phyloP scores from a whole-genome alignment of 2,113 vertebrate genomes.

The Mesocricetus auratus region DNA sequence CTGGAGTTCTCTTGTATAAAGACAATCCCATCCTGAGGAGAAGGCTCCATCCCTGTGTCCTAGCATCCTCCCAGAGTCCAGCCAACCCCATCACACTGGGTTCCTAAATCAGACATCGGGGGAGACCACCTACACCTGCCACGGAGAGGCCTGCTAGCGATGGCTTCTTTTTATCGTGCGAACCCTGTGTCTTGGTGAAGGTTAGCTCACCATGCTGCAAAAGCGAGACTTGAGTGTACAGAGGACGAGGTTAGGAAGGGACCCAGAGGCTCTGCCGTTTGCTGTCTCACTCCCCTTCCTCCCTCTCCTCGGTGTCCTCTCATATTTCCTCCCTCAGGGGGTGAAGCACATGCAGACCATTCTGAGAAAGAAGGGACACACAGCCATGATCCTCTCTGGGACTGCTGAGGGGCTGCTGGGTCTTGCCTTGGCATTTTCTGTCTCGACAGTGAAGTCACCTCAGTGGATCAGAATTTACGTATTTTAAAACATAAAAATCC shows the following conservation, averaged over 20 bases:
- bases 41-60: background rate
- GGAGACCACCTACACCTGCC: no score
- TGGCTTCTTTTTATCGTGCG: rapidly evolving
- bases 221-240: rapidly evolving
- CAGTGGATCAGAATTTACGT: conserved; percentile 9
- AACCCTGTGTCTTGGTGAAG: background rate
- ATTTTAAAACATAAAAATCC: background rate
- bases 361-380: no score
- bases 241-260: background rate
- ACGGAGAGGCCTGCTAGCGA: rapidly evolving
- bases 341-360: rapidly evolving
- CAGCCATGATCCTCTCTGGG: rapidly evolving
- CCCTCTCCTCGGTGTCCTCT: background rate
- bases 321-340: rapidly evolving
- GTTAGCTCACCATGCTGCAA: background rate
- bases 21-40: no score
- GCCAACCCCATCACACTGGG: background rate
- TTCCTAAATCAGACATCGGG: background rate
- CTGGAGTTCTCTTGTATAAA: background rate
- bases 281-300: rapidly evolving
- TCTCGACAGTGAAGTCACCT: background rate
- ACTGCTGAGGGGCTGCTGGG: no score
- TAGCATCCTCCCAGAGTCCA: background rate
- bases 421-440: background rate
- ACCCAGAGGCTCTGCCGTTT: rapidly evolving